Evolutionary conservation across 2,888 invertebrate species (phyloP).

Genomic region (Agrilus mali): DNA sequence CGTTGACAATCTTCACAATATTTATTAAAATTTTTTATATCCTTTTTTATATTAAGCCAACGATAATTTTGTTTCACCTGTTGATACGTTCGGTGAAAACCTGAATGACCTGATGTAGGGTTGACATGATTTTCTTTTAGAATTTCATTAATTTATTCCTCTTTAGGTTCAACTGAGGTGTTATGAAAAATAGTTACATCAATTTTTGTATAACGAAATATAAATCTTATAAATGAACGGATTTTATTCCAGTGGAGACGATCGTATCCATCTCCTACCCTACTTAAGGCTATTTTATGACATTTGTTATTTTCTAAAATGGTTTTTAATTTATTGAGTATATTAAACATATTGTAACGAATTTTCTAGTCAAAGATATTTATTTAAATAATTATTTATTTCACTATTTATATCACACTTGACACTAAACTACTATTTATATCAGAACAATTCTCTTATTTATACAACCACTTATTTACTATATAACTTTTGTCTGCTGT

Average conservation of each 20-base stretch:
- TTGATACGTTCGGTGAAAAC: conserved; percentile 16
- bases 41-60: too few species aligned
- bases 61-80: conserved; percentile 18
- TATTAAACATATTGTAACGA: conserved; percentile 15
- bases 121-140: conserved; percentile 14
- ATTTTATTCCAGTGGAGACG: conserved; percentile 4
- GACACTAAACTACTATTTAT: too few species aligned
- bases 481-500: too few species aligned
- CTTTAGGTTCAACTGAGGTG: conserved; percentile 4
- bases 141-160: conserved; percentile 13
- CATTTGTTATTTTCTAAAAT: conserved; percentile 1
- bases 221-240: conserved; percentile 10
- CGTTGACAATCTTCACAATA: too few species aligned
- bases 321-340: conserved; percentile 4
- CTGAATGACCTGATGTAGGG: conserved; percentile 5
- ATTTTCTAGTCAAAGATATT: too few species aligned
- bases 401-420: too few species aligned
- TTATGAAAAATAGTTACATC: conserved; percentile 13
- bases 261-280: conserved; percentile 2
- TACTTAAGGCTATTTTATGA: conserved; percentile 1
- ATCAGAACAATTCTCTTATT: too few species aligned
- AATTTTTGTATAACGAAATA: conserved; percentile 13
- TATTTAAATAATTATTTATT: too few species aligned
- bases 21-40: too few species aligned
- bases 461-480: too few species aligned